Evolutionary conservation across 64 coral and sea anemone genomes (phyloP).

Genomic region (Platygyra sinensis): DNA sequence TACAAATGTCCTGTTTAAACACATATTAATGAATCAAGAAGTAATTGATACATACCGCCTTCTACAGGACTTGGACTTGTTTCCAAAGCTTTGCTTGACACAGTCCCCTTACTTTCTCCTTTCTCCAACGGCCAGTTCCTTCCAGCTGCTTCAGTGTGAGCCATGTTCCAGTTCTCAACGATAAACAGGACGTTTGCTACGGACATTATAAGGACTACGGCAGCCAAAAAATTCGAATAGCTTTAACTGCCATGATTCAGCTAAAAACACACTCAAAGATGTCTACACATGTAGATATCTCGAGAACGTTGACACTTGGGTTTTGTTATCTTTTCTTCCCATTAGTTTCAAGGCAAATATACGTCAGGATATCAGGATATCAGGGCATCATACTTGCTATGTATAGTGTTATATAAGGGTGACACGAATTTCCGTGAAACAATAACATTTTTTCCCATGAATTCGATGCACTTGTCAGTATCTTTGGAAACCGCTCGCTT

Average conservation of each 20-base stretch:
- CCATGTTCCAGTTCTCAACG: conserved; percentile 13
- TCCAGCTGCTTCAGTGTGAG: background rate
- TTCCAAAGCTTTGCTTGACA: background rate
- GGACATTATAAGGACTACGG: background rate
- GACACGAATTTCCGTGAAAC: background rate
- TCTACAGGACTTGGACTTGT: background rate
- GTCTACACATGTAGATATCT: background rate
- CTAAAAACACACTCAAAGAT: background rate
- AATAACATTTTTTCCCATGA: background rate
- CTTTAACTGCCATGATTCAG: background rate
- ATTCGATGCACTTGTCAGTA: background rate
- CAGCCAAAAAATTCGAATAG: background rate
- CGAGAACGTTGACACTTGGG: background rate
- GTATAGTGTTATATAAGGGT: no score
- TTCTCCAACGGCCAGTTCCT: background rate
- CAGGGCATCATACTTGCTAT: no score
- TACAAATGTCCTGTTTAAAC: no score
- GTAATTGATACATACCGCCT: background rate
- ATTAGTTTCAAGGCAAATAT: background rate
- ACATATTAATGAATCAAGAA: no score
- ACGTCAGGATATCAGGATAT: background rate
- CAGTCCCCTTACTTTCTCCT: background rate
- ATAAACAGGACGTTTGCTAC: background rate
- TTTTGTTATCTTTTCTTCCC: background rate
- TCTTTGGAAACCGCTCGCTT: conserved; percentile 11